Percentiles rank a stretch among this genome's conserved stretches.
phyloP scores from a whole-genome alignment of 1,140 invertebrate genomes.

The Nasonia vitripennis region DNA sequence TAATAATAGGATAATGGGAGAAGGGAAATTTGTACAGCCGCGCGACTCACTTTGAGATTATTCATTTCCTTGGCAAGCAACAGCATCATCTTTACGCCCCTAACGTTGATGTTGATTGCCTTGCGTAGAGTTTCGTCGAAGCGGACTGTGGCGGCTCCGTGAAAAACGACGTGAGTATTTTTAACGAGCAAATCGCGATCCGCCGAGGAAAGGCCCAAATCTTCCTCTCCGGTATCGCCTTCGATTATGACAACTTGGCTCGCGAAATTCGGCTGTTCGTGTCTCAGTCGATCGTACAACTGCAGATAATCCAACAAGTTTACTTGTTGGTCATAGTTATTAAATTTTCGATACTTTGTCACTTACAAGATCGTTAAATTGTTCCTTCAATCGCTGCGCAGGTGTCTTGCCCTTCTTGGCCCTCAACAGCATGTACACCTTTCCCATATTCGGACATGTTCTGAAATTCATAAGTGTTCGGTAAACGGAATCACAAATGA shows the following conservation, averaged over 20 bases:
- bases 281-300: conserved; percentile 74
- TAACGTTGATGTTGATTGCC: conserved; percentile 78
- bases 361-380: conserved; percentile 76
- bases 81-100: conserved; percentile 78
- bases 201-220: conserved; percentile 77
- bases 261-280: conserved; percentile 66
- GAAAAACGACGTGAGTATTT: conserved; percentile 82
- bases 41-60: conserved; percentile 77
- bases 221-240: conserved; percentile 77
- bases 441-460: conserved; percentile 80
- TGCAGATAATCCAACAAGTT: conserved; percentile 49
- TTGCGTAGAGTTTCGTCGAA: conserved; percentile 87
- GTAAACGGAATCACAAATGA: too few species aligned
- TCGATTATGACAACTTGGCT: conserved; percentile 78
- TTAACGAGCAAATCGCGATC: conserved; percentile 74
- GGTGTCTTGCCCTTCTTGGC: conserved; percentile 81
- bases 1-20: too few species aligned
- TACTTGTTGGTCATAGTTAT: too few species aligned
- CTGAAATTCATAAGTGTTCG: conserved; percentile 61
- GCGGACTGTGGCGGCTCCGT: conserved; percentile 90
- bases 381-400: conserved; percentile 75
- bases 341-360: too few species aligned
- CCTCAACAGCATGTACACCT: conserved; percentile 82
- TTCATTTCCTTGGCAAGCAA: conserved; percentile 79
- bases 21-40: too few species aligned